Base-by-base conservation (phyloP, 2,888 invertebrate species). In the Spialia ferax region DNA sequence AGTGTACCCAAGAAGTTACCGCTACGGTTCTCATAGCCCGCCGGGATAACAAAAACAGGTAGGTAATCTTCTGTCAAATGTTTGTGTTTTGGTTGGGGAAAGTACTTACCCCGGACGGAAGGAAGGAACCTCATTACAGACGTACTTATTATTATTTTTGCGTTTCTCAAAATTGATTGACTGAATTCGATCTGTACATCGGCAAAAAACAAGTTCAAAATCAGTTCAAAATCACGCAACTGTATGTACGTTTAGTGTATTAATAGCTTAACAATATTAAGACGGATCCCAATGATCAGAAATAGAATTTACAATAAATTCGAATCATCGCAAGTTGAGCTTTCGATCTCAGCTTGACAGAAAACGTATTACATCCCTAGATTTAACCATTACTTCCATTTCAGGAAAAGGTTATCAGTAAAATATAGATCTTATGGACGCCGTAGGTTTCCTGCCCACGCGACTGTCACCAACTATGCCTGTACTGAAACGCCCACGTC, bases 351-450 rank as follows among this genome's bases (percentile, higher is more conserved):
- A 32, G 22, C 32, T 45, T 63, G 63, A 63, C 42, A 45, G 45
- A 45, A 32, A 56, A 63, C 63, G 55, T 55, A 63, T 63, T 42
- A 56, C 63, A 42, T 63, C 63, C 45, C 45, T 29, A 32, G 22
- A 45, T 61, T 63, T 38, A 42, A 26, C 63, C 56, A 63, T 63
- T 55, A 63, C 55, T 29, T 23, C 42, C 26, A 48, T 63, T 63
- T 38, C 26, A 26, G 54, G 54, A 26, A 55, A 45, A 63, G 63
- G 55, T 63, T 63, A 63, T 56, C 22, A 13, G 23, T 45, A 55
- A 54, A 56, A 63, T 54, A 55, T 56, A 56, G 29, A 45, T 45
- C 45, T 54, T 52, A 23, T 11, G n/a, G 26, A 11, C 5, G 11
- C 23, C 26, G 45, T 63, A 55, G 55, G 63, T 45, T 55, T 26